Percentiles rank a stretch among this genome's conserved stretches.
Conservation (phyloP, 2,888 invertebrate genomes). For the Drosophila heteroneura region DNA sequence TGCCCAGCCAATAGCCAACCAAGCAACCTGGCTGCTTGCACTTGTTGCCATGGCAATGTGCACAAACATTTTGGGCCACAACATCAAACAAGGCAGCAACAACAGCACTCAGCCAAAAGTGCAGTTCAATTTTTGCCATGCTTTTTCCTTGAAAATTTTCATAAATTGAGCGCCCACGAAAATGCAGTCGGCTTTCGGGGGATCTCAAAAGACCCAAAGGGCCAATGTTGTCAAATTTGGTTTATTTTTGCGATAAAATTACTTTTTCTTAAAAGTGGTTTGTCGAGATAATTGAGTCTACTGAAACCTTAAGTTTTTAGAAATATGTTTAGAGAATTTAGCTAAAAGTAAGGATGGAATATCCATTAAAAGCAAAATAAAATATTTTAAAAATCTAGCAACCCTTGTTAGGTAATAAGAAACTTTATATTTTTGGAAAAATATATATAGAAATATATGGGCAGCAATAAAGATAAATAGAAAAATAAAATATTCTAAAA, state of each 20-base stretch:
- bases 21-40: constrained; percentile 42
- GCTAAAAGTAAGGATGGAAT: not conserved
- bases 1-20: not conserved
- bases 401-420: not conserved
- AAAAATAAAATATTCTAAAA: not conserved
- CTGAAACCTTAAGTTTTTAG: not conserved
- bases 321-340: not conserved
- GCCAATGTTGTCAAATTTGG: not conserved
- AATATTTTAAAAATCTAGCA: not conserved
- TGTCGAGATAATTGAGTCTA: not conserved
- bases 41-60: constrained; percentile 79
- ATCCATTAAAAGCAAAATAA: not conserved
- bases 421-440: not conserved
- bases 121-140: constrained; percentile 32
- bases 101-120: constrained; percentile 32
- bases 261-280: not conserved
- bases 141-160: constrained; percentile 47
- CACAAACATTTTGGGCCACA: constrained; percentile 61
- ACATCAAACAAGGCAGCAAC: constrained; percentile 38
- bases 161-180: constrained; percentile 53
- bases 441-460: not conserved
- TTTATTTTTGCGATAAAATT: not conserved
- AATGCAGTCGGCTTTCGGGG: constrained; percentile 47
- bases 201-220: constrained; percentile 7
- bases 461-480: not conserved